phyloP scores from a whole-genome alignment of 2,797 vertebrate genomes.

The Crenichthys baileyi region DNA sequence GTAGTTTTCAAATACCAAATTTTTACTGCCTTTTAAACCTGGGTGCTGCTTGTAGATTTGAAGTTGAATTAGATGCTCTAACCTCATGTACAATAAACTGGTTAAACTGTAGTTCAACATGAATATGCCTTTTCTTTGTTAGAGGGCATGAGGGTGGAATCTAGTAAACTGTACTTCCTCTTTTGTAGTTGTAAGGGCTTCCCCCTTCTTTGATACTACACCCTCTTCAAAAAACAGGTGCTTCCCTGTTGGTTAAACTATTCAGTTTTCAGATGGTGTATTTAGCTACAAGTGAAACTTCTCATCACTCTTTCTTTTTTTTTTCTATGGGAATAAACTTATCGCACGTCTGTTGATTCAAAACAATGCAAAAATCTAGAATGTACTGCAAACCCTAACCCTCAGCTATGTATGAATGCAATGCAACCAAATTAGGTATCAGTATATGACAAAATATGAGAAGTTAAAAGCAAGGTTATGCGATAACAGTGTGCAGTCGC shows the following conservation, averaged over 20 bases:
- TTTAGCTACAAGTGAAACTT: not conserved
- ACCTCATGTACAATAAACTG: not conserved
- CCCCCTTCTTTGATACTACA: not conserved
- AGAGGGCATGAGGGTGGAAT: not conserved
- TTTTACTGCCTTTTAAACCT: not conserved
- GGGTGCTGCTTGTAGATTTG: not conserved
- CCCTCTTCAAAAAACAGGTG: not conserved
- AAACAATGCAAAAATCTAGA: not conserved
- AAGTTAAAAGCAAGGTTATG: no score
- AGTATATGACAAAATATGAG: no score
- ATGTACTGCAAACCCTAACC: no score
- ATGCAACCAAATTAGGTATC: no score
- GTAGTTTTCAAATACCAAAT: not conserved
- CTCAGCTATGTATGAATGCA: no score
- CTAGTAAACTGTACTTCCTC: not conserved
- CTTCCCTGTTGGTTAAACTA: not conserved
- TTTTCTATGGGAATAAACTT: not conserved
- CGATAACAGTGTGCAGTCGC: no score
- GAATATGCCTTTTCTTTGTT: not conserved
- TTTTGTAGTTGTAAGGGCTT: not conserved
- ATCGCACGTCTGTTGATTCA: not conserved
- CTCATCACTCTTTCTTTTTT: not conserved
- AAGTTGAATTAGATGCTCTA: not conserved
- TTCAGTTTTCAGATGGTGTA: not conserved
- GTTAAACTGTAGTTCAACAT: not conserved